Conservation (phyloP, 2,888 invertebrate species). For the Vesta saturnalis region DNA sequence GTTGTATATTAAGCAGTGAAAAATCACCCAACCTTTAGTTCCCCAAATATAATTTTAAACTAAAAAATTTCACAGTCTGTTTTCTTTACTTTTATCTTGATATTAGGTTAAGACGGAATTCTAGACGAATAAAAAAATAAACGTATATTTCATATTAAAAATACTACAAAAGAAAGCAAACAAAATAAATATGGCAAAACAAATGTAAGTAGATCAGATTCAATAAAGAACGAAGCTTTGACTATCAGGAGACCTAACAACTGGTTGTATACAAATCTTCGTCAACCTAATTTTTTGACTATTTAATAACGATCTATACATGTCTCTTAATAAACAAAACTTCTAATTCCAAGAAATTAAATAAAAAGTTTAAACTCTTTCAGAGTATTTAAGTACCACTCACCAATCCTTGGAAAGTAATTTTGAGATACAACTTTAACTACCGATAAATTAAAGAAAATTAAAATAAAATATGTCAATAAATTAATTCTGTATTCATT, state of each 20-base stretch:
- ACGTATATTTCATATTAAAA: slow-evolving; percentile 25
- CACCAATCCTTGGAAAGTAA: not conserved
- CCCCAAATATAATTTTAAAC: slow-evolving; percentile 23
- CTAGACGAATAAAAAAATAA: slow-evolving; percentile 32
- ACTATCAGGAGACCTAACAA: slow-evolving; percentile 24
- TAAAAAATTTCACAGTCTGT: slow-evolving; percentile 4
- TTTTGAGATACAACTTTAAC: too few relatives aligned
- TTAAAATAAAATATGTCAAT: not conserved
- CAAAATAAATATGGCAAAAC: slow-evolving; percentile 41
- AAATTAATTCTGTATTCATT: not conserved
- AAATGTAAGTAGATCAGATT: slow-evolving; percentile 26
- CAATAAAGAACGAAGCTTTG: slow-evolving; percentile 17
- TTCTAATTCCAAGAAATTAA: not conserved
- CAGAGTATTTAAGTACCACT: not conserved
- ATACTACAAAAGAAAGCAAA: slow-evolving; percentile 30
- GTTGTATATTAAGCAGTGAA: slow-evolving; percentile 43
- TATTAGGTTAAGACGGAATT: slow-evolving; percentile 25
- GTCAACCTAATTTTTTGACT: not conserved
- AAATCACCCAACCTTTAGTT: slow-evolving; percentile 39
- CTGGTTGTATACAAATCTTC: slow-evolving; percentile 24
- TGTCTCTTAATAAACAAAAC: not conserved
- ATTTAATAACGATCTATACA: not conserved
- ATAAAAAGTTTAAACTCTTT: not conserved
- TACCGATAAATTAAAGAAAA: not conserved
- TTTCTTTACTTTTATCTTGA: too few relatives aligned